A percentile compares a stretch with the other conserved stretches of the same genome.
These are phyloP conservation scores for Epinephelus cyanopodus DNA, from an alignment of 2,113 vertebrate genomes.

Conservation along the genomic window DNA sequence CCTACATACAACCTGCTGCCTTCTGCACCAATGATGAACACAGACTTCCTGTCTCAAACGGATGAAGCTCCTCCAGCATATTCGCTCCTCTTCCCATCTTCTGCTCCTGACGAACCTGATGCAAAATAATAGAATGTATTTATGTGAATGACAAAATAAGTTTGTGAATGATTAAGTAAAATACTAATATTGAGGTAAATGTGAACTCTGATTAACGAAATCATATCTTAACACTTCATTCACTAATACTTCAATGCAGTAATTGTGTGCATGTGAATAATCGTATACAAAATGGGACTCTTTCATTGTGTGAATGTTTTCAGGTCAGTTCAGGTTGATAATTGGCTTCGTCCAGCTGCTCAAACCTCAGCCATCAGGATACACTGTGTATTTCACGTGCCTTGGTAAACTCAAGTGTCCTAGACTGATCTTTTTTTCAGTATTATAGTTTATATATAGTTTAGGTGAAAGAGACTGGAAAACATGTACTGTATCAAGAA, in stretches of 20 bases:
- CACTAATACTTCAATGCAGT: neutral
- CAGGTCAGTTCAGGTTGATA: neutral
- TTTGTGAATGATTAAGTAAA: neutral
- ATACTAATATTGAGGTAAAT: neutral
- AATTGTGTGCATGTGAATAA: neutral
- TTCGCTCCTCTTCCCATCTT: constrained; percentile 62
- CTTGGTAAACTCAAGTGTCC: constrained; percentile 30
- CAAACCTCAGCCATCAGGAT: neutral
- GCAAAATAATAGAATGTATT: constrained; percentile 24
- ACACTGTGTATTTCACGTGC: constrained; percentile 17
- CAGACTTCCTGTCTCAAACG: constrained; percentile 70
- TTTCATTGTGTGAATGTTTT: neutral
- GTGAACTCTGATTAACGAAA: neutral
- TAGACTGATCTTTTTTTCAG: neutral
- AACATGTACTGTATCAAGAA: neutral
- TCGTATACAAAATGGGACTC: neutral
- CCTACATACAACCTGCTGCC: constrained; percentile 36
- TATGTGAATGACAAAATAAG: neutral
- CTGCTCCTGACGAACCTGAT: constrained; percentile 14
- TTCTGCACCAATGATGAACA: constrained; percentile 57
- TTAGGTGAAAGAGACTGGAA: neutral
- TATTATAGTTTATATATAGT: neutral
- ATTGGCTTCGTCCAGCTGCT: neutral
- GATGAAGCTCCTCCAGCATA: constrained; percentile 72
- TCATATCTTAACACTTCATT: neutral